phyloP scores from a whole-genome alignment of 2,797 vertebrate genomes.

The Valencia hispanica region DNA sequence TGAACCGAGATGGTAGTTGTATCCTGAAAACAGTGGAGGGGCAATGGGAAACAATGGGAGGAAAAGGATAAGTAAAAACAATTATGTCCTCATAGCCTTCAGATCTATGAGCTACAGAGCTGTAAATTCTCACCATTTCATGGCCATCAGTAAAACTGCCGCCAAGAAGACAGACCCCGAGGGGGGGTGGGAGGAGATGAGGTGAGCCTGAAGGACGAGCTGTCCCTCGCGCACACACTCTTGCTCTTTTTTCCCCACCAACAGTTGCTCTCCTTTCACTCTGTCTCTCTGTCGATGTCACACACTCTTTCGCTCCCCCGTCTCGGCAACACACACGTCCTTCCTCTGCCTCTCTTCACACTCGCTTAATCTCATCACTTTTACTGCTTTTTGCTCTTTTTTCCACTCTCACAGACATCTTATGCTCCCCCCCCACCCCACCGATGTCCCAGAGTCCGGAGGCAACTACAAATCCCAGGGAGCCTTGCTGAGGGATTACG shows the following conservation, averaged over 20 bases:
- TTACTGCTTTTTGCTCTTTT: slow-evolving; percentile 54
- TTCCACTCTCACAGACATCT: slow-evolving; percentile 24
- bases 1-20: neutral
- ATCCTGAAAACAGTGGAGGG: neutral
- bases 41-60: neutral
- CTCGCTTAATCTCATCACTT: slow-evolving; percentile 48
- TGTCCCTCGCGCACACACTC: slow-evolving; percentile 65
- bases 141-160: slow-evolving; percentile 66
- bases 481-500: slow-evolving; percentile 54
- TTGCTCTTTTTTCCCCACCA: slow-evolving; percentile 60
- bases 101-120: slow-evolving; percentile 54
- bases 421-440: neutral
- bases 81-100: slow-evolving; percentile 44
- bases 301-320: slow-evolving; percentile 34
- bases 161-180: slow-evolving; percentile 61
- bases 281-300: slow-evolving; percentile 43
- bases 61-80: slow-evolving; percentile 31
- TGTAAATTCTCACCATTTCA: slow-evolving; percentile 73
- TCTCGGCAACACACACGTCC: slow-evolving; percentile 22
- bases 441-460: slow-evolving; percentile 54
- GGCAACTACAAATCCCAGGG: slow-evolving; percentile 69
- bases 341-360: slow-evolving; percentile 40
- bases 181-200: slow-evolving; percentile 64
- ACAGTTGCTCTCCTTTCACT: slow-evolving; percentile 39
- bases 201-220: slow-evolving; percentile 76